Evolutionary conservation across 2,797 vertebrate species (phyloP).

Genomic region (Paratrypauchen microcephalus): DNA sequence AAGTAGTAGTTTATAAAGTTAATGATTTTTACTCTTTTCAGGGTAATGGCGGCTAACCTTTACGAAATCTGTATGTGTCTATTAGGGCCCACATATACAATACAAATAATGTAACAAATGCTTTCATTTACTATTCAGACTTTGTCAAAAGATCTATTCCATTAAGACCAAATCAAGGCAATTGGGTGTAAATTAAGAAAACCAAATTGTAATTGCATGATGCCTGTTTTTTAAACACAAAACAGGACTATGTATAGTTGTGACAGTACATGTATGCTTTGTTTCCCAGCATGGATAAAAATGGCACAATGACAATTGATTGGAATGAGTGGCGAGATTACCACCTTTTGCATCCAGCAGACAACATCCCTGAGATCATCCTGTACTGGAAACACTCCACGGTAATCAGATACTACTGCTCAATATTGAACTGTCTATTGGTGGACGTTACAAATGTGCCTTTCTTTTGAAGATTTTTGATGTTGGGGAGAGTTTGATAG

Average conservation of each 20-base stretch:
- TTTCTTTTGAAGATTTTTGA: constrained; percentile 87
- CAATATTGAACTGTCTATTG: not conserved
- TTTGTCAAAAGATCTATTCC: not conserved
- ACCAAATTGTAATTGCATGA: not conserved
- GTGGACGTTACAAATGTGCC: not conserved
- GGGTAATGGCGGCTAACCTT: not conserved
- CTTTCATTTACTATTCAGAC: not conserved
- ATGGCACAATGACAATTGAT: constrained; percentile 96
- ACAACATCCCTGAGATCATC: constrained; percentile 97
- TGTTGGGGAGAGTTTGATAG: constrained; percentile 91
- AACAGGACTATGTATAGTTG: not conserved
- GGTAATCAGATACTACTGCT: constrained; percentile 67
- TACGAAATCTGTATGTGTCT: not conserved
- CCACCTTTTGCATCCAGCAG: constrained; percentile 91
- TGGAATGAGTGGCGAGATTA: constrained; percentile 98
- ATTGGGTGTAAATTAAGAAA: not conserved
- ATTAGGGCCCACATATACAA: not conserved
- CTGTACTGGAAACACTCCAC: constrained; percentile 98
- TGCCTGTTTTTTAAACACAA: not conserved
- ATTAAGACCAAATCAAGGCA: not conserved
- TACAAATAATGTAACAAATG: not conserved
- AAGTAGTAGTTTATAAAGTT: constrained; percentile 80
- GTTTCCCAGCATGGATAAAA: constrained; percentile 90
- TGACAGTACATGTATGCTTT: not conserved
- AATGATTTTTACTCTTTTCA: constrained; percentile 14